These are phyloP conservation scores for Simalia tracyae DNA, from an alignment of 2,797 vertebrate species.

Conservation along the genomic window DNA sequence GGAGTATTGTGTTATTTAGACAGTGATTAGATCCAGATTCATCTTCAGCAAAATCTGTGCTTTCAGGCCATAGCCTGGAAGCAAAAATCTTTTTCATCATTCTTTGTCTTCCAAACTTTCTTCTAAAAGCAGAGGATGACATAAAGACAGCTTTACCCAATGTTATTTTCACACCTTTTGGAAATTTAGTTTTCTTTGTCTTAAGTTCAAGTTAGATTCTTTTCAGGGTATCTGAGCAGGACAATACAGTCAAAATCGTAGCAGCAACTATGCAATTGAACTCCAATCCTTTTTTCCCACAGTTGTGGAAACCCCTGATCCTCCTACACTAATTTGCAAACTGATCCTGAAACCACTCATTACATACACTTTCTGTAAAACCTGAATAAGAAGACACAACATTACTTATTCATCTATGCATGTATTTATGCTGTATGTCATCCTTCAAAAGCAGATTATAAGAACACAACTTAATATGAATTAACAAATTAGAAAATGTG, in stretches of 20 bases:
- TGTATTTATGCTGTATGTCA: neutral
- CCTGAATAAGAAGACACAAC: neutral
- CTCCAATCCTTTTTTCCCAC: neutral
- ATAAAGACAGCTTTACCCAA: neutral
- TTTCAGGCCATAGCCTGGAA: neutral
- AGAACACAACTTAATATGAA: neutral
- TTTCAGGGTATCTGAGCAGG: neutral
- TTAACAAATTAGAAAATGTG: neutral
- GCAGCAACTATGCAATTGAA: neutral
- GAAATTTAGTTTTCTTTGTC: neutral
- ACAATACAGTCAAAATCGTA: neutral
- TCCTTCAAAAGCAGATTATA: neutral
- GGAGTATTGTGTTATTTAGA: neutral
- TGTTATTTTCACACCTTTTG: neutral
- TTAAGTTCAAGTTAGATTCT: neutral
- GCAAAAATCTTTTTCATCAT: neutral
- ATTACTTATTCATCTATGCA: neutral
- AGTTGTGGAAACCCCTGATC: neutral
- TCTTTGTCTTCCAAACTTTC: neutral
- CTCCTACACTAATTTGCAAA: neutral
- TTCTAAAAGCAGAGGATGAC: neutral
- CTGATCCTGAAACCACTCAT: neutral
- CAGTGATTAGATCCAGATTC: neutral
- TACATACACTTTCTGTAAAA: neutral
- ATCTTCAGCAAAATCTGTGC: neutral